Evolutionary conservation across 2,797 vertebrate genomes (phyloP).

Genomic region (Esox masquinongy): DNA sequence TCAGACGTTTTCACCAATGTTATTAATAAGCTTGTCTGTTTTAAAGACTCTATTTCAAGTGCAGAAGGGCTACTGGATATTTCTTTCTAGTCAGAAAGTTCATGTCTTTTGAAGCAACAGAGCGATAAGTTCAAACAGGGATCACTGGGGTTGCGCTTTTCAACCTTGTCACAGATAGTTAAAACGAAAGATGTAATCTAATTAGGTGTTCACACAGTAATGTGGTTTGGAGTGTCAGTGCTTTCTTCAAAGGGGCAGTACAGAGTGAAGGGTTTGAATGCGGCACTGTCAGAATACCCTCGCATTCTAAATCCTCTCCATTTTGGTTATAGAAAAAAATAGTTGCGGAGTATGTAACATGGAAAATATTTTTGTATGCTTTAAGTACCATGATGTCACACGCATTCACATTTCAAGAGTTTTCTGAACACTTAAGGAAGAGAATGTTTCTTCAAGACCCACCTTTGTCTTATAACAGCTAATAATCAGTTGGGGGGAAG

Average conservation of each 20-base stretch:
- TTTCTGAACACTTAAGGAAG: no score
- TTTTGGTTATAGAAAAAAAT: no score
- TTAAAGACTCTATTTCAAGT: neutral
- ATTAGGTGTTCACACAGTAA: conserved; percentile 23
- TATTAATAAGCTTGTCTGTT: neutral
- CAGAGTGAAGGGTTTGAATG: neutral
- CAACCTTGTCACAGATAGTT: neutral
- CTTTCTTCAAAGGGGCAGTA: neutral
- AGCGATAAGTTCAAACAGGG: neutral
- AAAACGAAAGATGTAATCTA: conserved; percentile 7
- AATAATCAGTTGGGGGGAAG: no score
- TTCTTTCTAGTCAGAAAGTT: neutral
- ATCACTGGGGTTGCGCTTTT: neutral
- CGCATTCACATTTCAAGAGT: no score
- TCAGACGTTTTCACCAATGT: neutral
- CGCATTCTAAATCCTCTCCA: no score
- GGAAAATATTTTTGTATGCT: no score
- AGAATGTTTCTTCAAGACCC: no score
- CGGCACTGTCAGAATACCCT: no score
- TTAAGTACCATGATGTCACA: no score
- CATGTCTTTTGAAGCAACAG: neutral
- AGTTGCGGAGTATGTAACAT: no score
- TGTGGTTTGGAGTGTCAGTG: conserved; percentile 12
- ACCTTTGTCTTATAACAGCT: no score
- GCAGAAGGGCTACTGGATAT: neutral